A percentile compares a stretch with the other conserved stretches of the same genome.
These are phyloP conservation scores for Ammodytes dubius DNA, from an alignment of 2,113 vertebrate genomes.

Conservation along the genomic window DNA sequence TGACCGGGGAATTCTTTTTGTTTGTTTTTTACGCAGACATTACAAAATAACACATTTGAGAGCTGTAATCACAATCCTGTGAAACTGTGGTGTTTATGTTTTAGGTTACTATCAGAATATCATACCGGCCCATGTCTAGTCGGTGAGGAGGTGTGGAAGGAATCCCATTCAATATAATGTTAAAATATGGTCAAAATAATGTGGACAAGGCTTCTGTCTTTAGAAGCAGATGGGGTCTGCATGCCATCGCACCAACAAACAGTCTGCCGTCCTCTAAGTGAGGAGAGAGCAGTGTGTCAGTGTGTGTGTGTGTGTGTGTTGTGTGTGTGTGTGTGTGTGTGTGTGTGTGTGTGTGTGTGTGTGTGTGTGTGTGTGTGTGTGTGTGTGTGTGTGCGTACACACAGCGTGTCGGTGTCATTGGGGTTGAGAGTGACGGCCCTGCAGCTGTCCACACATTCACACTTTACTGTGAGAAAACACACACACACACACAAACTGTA, in stretches of 20 bases:
- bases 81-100: not conserved
- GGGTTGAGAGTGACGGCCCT: conserved; percentile 27
- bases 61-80: no score
- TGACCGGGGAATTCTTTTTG: no score
- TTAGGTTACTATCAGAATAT: not conserved
- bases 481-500: conserved; percentile 6
- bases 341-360: not conserved
- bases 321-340: conserved; percentile 17
- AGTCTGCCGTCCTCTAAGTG: not conserved
- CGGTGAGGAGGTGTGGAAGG: no score
- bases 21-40: no score
- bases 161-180: not conserved
- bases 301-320: no score
- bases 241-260: conserved; percentile 12
- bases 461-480: conserved; percentile 41
- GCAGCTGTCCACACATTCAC: conserved; percentile 76
- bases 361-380: no score
- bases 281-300: not conserved
- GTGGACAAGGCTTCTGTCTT: not conserved
- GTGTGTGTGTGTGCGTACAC: conserved; percentile 8
- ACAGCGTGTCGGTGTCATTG: conserved; percentile 9
- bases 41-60: no score
- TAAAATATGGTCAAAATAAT: not conserved
- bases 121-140: no score
- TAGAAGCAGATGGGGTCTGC: conserved; percentile 3